Conservation (phyloP, 2,113 vertebrate genomes). For the Sapayoa aenigma region DNA sequence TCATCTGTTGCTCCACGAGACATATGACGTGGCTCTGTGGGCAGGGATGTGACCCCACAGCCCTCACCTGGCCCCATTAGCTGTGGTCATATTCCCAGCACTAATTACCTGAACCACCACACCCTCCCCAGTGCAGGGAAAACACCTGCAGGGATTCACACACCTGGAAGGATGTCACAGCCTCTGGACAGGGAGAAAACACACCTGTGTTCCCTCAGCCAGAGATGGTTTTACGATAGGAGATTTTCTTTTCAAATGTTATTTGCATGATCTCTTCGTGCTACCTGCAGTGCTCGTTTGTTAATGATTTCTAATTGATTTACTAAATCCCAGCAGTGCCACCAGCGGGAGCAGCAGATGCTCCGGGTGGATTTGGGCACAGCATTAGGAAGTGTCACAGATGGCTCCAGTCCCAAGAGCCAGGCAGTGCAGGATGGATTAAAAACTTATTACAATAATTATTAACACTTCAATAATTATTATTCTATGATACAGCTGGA, state of each 20-base stretch:
- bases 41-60: accelerated
- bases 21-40: accelerated
- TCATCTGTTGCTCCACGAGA: accelerated
- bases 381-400: background rate
- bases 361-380: background rate
- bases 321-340: background rate
- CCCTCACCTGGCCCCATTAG: accelerated
- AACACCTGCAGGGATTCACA: background rate
- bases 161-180: background rate
- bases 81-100: accelerated
- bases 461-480: background rate
- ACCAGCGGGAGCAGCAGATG: background rate
- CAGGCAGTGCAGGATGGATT: background rate
- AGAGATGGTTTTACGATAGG: accelerated
- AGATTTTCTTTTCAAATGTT: background rate
- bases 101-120: background rate
- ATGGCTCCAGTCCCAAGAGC: background rate
- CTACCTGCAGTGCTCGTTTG: background rate
- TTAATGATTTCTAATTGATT: background rate
- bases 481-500: background rate
- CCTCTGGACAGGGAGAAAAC: background rate
- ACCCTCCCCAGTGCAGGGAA: background rate
- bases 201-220: background rate
- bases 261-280: background rate
- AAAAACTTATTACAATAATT: background rate